Evolutionary conservation across 2,888 invertebrate species (phyloP), one percentile per base, ranked within the genome.

Genomic region (Periphyllus acericola): DNA sequence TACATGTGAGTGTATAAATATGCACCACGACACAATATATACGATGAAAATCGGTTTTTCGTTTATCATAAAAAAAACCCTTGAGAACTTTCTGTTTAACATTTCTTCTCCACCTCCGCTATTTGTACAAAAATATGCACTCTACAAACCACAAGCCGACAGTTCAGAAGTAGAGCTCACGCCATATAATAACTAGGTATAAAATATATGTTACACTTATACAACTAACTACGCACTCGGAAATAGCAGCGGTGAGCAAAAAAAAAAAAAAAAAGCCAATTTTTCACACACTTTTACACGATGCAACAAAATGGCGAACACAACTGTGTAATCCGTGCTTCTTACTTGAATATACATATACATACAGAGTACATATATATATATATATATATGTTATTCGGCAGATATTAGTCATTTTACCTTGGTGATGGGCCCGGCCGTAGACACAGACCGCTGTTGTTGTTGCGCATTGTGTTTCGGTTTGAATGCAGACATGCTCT

Each of bases 401-500:
- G 32, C 76, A 34, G 19, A 34, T 72, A 80, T 80, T 86, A 80
- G 74, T 80, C 80, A 81, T 74, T 74, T 87, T 87, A 99, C 99
- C 98, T 98, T 99, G 89, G 96, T 98, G 92, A 99, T 98, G 90
- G 98, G 98, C 94, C 98, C 98, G 91, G 95, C 94, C 90, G 94
- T 93, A 91, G 94, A 93, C 90, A 93, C 92, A 93, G 91, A 94
- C 93, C 92, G 92, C 90, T 92, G 92, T 91, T 94, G 93, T 92
- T 94, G 94, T 91, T 95, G 96, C 92, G 95, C 95, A 92, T 96
- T 95, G 92, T 96, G 96, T 93, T 97, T 98, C 92, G 98, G 95
- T 93, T 96, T 96, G 95, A 99, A 99, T 91, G 98, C 97, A 91
- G 98, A 96, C 98, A 99, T 99, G 92, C 97, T 97, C 94, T 99